Conservation (phyloP, 2,888 invertebrate species). For the Bhutanitis thaidina region DNA sequence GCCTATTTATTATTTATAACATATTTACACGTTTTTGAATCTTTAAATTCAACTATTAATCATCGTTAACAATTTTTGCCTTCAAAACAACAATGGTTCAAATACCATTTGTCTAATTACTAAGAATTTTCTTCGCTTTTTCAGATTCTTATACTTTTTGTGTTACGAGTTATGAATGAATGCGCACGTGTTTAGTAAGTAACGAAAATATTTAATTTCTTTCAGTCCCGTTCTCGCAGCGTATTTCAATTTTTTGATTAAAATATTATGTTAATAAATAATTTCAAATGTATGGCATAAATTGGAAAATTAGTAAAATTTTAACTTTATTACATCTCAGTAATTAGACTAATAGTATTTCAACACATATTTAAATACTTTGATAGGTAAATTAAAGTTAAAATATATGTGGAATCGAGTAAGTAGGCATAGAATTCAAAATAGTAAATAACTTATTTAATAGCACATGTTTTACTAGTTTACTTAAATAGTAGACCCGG, state of each 20-base stretch:
- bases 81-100: conserved; percentile 17
- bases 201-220: too few relatives aligned
- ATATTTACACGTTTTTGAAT: too few relatives aligned
- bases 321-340: conserved; percentile 3
- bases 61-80: conserved; percentile 20
- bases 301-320: too few relatives aligned
- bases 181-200: too few relatives aligned
- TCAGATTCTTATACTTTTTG: too few relatives aligned
- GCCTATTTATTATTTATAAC: too few relatives aligned
- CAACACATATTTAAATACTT: conserved; percentile 9
- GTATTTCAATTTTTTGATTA: too few relatives aligned
- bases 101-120: conserved; percentile 13
- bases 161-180: too few relatives aligned
- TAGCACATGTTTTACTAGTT: conserved; percentile 20
- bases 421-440: conserved; percentile 15
- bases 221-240: too few relatives aligned
- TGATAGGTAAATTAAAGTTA: conserved; percentile 10
- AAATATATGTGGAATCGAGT: conserved; percentile 7
- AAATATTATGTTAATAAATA: too few relatives aligned
- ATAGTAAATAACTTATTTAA: conserved; percentile 7
- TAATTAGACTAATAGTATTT: conserved; percentile 13
- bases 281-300: too few relatives aligned
- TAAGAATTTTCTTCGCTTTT: too few relatives aligned
- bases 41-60: neutral
- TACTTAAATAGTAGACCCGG: conserved; percentile 14